Evolutionary conservation across 37 sponge, comb jelly and placozoan species (phyloP).

Genomic region (Oopsacas minuta): DNA sequence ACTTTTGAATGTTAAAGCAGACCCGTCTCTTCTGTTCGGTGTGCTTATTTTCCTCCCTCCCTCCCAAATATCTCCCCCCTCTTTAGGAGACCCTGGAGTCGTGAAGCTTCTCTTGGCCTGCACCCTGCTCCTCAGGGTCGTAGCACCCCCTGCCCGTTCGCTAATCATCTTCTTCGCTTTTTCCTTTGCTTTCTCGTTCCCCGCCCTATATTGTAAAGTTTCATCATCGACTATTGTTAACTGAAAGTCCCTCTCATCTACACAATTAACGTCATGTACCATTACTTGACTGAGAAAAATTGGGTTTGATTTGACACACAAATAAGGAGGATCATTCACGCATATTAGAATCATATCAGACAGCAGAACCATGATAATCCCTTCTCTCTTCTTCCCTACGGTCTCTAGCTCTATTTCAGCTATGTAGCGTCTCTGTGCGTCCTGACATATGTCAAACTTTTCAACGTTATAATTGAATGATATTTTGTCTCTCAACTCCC

Average conservation of each 20-base stretch:
- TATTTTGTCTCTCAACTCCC: background rate
- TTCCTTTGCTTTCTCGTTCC: background rate
- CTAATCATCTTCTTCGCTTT: background rate
- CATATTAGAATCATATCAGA: background rate
- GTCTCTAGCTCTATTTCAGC: background rate
- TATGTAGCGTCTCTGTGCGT: background rate
- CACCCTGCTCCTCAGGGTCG: background rate
- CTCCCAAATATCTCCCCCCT: background rate
- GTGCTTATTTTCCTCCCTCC: background rate
- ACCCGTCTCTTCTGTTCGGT: background rate
- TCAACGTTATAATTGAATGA: background rate
- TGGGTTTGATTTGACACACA: background rate
- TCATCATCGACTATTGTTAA: background rate
- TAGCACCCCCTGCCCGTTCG: background rate
- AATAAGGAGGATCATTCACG: background rate
- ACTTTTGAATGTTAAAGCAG: background rate
- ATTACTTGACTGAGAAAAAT: background rate
- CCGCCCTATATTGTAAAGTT: background rate
- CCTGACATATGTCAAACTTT: background rate
- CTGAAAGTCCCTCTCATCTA: background rate
- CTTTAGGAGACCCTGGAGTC: background rate
- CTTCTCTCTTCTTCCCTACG: slow-evolving; percentile 1
- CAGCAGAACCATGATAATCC: background rate
- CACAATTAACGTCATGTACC: background rate
- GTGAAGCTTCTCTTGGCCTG: slow-evolving; percentile 3